Percentiles rank a stretch among this genome's conserved stretches.
Conservation (phyloP, 64 coral and sea anemone species). For the Montipora cactus region DNA sequence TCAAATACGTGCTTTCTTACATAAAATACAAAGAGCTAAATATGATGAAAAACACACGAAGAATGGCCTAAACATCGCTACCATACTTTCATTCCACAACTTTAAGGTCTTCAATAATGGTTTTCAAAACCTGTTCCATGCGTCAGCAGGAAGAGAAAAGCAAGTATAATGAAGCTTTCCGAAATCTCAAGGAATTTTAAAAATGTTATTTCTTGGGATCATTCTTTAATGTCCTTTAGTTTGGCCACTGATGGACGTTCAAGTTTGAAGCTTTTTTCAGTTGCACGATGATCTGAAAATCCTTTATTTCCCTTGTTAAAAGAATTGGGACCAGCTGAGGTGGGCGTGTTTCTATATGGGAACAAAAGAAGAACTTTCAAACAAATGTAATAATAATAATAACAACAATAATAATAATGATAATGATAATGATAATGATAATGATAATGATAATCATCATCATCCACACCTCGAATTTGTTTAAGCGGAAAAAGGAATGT, state of each 20-base stretch:
- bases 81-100: too few relatives aligned
- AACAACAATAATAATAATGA: not conserved
- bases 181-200: not conserved
- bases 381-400: not conserved
- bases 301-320: constrained; percentile 94
- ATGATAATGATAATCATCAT: too few relatives aligned
- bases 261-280: constrained; percentile 86
- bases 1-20: too few relatives aligned
- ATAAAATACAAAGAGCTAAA: too few relatives aligned
- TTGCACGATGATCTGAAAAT: constrained; percentile 80
- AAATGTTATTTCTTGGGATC: not conserved
- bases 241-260: constrained; percentile 44
- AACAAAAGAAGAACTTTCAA: not conserved
- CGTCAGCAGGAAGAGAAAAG: not conserved
- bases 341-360: constrained; percentile 85
- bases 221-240: constrained; percentile 6
- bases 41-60: too few relatives aligned
- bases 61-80: too few relatives aligned
- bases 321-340: constrained; percentile 96
- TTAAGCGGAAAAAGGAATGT: too few relatives aligned
- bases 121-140: too few relatives aligned
- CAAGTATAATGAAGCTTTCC: not conserved
- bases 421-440: too few relatives aligned
- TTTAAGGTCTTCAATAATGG: too few relatives aligned
- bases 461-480: too few relatives aligned